Conservation (phyloP, 2,113 vertebrate genomes). For the Dissostichus mawsoni region DNA sequence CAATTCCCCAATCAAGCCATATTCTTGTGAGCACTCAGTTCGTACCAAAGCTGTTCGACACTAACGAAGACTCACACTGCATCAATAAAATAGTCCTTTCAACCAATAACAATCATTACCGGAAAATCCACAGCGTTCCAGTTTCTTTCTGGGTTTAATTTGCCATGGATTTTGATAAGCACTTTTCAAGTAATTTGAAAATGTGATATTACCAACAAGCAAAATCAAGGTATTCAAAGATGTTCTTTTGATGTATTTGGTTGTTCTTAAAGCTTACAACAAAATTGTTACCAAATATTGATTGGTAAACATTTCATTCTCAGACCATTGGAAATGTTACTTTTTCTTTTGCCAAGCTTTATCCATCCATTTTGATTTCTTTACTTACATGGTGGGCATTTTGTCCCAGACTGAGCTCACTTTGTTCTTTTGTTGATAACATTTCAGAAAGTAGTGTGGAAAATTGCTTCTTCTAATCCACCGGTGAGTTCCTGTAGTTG, state of each 20-base stretch:
- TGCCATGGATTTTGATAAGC: slow-evolving; percentile 22
- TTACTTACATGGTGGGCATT: slow-evolving; percentile 3
- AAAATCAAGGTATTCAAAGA: slow-evolving; percentile 6
- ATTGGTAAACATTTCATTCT: not conserved
- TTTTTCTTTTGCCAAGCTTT: not conserved
- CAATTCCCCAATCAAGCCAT: not conserved
- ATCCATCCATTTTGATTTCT: slow-evolving; percentile 21
- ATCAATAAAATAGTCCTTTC: not conserved
- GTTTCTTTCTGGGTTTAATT: slow-evolving; percentile 41
- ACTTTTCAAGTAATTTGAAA: slow-evolving; percentile 23
- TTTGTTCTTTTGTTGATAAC: slow-evolving; percentile 48
- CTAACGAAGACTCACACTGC: slow-evolving; percentile 11
- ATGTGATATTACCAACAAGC: slow-evolving; percentile 15
- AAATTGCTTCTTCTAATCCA: slow-evolving; percentile 63
- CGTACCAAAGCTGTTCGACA: not conserved
- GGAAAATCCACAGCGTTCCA: slow-evolving; percentile 1
- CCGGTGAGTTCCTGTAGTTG: slow-evolving; percentile 48
- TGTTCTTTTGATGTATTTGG: not conserved
- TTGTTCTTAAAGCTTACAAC: slow-evolving; percentile 8
- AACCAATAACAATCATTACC: slow-evolving; percentile 49
- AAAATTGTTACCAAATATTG: not conserved
- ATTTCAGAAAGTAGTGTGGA: slow-evolving; percentile 17
- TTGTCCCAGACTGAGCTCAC: slow-evolving; percentile 13
- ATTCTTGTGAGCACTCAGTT: not conserved
- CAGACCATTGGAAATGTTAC: not conserved